These are phyloP conservation scores for Heliconius aoede DNA, from an alignment of 2,888 invertebrate genomes.

Conservation along the genomic window DNA sequence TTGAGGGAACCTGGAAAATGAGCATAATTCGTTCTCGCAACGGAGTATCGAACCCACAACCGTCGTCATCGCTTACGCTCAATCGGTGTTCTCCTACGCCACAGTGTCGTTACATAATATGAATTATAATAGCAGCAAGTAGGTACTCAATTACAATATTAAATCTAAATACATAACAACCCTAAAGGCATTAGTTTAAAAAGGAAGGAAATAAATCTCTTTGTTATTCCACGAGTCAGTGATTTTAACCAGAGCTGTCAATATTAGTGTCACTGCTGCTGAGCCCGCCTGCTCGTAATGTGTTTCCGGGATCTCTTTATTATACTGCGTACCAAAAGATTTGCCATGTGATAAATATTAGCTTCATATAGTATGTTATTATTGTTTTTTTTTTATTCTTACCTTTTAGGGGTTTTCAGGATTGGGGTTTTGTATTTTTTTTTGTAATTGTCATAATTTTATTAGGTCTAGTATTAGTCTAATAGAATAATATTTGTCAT, in stretches of 20 bases:
- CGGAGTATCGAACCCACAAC: too few species aligned
- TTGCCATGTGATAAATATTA: not conserved
- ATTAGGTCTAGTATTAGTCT: too few species aligned
- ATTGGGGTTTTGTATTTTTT: too few species aligned
- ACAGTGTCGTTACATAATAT: not conserved
- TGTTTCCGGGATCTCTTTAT: conserved; percentile 15
- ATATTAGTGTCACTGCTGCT: not conserved
- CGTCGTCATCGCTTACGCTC: too few species aligned
- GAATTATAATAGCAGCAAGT: not conserved
- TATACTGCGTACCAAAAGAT: not conserved
- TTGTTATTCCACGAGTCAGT: conserved; percentile 19
- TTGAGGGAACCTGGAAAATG: too few species aligned
- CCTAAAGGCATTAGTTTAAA: not conserved
- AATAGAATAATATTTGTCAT: too few species aligned
- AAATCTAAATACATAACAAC: not conserved
- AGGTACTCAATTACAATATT: not conserved
- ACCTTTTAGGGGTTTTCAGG: too few species aligned
- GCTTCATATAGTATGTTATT: too few species aligned
- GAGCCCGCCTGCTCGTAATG: conserved; percentile 5
- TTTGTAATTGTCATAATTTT: too few species aligned
- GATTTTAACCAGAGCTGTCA: conserved; percentile 10
- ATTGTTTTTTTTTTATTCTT: too few species aligned
- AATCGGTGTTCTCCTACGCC: too few species aligned
- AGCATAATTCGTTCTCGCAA: too few species aligned
- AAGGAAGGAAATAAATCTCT: conserved; percentile 11